Conservation (phyloP, 2,888 invertebrate genomes). For the Altica lythri region DNA sequence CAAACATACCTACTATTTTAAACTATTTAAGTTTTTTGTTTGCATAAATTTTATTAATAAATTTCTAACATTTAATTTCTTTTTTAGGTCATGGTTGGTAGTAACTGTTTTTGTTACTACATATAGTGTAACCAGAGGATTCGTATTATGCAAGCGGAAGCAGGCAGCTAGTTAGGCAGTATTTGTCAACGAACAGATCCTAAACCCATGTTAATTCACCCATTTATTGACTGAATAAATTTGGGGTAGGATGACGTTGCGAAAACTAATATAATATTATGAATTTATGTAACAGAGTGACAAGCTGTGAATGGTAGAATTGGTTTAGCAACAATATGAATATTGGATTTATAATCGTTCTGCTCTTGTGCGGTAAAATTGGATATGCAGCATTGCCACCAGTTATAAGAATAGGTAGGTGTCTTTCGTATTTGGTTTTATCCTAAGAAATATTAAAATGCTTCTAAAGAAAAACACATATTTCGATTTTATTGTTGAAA, state of each 20-base stretch:
- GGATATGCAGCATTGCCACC: conserved; percentile 62
- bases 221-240: conserved; percentile 43
- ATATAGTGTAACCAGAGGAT: not conserved
- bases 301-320: conserved; percentile 19
- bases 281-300: conserved; percentile 32
- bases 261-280: conserved; percentile 15
- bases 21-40: too few relatives aligned
- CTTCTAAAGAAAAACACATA: too few relatives aligned
- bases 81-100: conserved; percentile 1
- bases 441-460: too few relatives aligned
- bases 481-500: too few relatives aligned
- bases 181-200: conserved; percentile 43
- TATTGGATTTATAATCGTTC: conserved; percentile 33
- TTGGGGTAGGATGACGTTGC: conserved; percentile 21
- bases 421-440: too few relatives aligned
- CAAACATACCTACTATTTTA: too few relatives aligned
- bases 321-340: conserved; percentile 27
- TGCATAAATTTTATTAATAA: too few relatives aligned
- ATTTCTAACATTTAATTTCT: too few relatives aligned
- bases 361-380: conserved; percentile 41
- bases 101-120: not conserved
- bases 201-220: conserved; percentile 45
- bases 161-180: conserved; percentile 40
- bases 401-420: conserved; percentile 69
- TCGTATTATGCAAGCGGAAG: not conserved